phyloP scores from a whole-genome alignment of 2,797 vertebrate species.

The Thalassophryne amazonica region DNA sequence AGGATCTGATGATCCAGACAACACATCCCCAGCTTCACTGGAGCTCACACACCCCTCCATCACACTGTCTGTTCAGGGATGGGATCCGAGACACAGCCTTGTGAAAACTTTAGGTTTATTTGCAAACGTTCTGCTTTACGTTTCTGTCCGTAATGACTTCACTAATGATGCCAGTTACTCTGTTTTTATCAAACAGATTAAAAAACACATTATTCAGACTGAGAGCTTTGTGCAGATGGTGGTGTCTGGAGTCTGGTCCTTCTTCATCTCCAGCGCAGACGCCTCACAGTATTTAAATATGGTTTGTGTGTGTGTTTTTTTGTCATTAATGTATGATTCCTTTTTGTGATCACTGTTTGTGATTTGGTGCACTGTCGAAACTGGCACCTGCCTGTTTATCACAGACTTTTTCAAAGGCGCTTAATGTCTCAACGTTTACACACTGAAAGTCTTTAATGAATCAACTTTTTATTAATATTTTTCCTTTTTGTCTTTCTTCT shows the following conservation, averaged over 20 bases:
- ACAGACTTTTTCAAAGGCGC: constrained; percentile 39
- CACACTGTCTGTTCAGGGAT: too few species aligned
- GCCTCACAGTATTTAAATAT: constrained; percentile 22
- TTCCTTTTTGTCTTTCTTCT: constrained; percentile 44
- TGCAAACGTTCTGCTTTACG: too few species aligned
- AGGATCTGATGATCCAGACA: too few species aligned
- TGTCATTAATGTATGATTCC: constrained; percentile 9
- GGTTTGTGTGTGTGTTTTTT: constrained; percentile 13
- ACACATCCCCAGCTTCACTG: too few species aligned
- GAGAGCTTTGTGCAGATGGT: constrained; percentile 13
- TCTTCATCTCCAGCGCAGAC: constrained; percentile 40
- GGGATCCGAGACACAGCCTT: too few species aligned
- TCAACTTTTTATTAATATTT: constrained; percentile 50
- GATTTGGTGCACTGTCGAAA: constrained; percentile 13
- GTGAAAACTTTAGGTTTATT: too few species aligned
- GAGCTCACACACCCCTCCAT: too few species aligned
- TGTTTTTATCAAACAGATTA: too few species aligned
- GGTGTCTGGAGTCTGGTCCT: constrained; percentile 35
- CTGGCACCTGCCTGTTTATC: constrained; percentile 23
- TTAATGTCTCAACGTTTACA: constrained; percentile 21
- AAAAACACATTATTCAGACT: too few species aligned
- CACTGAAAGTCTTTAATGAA: constrained; percentile 45
- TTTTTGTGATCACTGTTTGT: constrained; percentile 11
- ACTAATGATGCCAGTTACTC: too few species aligned
- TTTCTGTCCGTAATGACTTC: too few species aligned